Evolutionary conservation across 2,888 invertebrate species (phyloP).

Genomic region (Sminthurides aquaticus): DNA sequence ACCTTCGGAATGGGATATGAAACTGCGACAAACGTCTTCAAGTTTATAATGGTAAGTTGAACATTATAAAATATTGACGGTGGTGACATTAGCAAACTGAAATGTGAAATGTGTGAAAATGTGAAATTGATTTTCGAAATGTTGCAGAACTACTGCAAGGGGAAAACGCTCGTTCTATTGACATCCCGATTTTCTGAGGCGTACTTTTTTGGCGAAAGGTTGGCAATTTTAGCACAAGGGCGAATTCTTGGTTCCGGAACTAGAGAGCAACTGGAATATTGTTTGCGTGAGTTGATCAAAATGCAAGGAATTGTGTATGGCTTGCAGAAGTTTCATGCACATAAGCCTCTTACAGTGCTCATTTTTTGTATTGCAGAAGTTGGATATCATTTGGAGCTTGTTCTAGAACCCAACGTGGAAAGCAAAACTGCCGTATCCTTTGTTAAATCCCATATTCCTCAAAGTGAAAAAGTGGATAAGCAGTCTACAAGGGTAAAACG

Average conservation of each 20-base stretch:
- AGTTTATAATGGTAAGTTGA: constrained; percentile 8
- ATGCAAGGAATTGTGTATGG: background rate
- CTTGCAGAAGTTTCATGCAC: background rate
- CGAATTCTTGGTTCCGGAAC: constrained; percentile 9
- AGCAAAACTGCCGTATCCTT: background rate
- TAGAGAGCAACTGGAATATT: constrained; percentile 10
- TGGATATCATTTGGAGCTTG: constrained; percentile 14
- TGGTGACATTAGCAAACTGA: background rate
- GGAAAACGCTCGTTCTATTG: constrained; percentile 10
- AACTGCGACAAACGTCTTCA: background rate
- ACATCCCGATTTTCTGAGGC: constrained; percentile 8
- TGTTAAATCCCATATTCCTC: background rate
- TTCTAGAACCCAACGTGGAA: background rate
- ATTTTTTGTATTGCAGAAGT: constrained; percentile 8
- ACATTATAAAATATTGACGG: background rate
- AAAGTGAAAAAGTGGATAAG: constrained; percentile 5
- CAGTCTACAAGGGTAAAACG: constrained; percentile 13
- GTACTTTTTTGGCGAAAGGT: constrained; percentile 3
- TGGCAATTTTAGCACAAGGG: constrained; percentile 12
- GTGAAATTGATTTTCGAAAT: too few species aligned
- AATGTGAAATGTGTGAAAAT: too few species aligned
- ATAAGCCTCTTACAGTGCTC: background rate
- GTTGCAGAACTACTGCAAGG: constrained; percentile 7
- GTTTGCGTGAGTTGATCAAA: constrained; percentile 2
- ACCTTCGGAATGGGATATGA: constrained; percentile 4